Evolutionary conservation across 2,797 vertebrate species (phyloP), one percentile per base, ranked within the genome.

Genomic region (Tinamus major): DNA sequence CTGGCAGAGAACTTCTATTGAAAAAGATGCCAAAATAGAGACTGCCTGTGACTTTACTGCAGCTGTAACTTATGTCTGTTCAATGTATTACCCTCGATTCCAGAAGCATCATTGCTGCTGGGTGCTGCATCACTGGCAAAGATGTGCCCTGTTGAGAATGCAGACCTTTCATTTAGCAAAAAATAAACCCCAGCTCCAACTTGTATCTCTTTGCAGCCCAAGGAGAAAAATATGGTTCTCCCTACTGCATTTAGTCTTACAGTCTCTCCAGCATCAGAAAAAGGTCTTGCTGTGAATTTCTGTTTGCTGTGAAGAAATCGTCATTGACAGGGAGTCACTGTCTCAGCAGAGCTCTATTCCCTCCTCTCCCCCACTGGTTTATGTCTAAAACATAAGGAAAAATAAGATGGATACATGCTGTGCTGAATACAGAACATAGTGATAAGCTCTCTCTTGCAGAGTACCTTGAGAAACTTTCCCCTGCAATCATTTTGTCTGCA

Each of bases 341-440:
- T 59, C 83, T 74, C 48, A 63, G 76, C 1, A 85, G 48, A 29
- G 19, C 26, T 89, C 61, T 91, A 2, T 58, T 77, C 9, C 21
- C 12, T 74, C n/a, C 76, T 93, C 13, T 81, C 17, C 13, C 70
- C 61, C 21, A 20, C 55, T 55, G 41, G 2, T 68, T 93, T 92
- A 42, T 9, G 6, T 68, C 46, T 87, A 81, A 89, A 95, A 72
- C 31, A 24, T n/a, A 58, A 63, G 69, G 37, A 81, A 84, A 85
- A 69, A 26, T 37, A 76, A 17, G 56, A 71, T 19, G 56, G 67
- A 46, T 79, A 27, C 15, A 5, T 58, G 64, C 67, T 87, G 56
- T 89, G 58, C 64, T 78, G 53, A 85, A 94, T 56, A 64, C 48
- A 79, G 77, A 75, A 85, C 1, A 4, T 2, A 35, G 35, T 14